Base-by-base conservation (phyloP, 2,888 invertebrate species). In the Biston stratarius region DNA sequence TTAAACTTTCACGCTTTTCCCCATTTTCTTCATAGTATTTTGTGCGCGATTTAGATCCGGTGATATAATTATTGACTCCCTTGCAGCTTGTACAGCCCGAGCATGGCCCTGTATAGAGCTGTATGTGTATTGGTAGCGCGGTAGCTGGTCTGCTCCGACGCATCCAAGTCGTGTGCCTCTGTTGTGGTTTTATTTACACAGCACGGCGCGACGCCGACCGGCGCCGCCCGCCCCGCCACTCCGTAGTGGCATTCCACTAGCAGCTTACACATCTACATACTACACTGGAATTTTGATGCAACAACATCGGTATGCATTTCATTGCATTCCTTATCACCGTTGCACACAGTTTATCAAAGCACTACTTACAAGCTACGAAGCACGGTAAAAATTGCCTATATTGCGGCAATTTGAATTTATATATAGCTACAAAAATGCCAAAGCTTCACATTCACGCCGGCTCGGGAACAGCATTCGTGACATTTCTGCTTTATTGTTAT, bases 141-240 rank as follows among this genome's bases (percentile, higher is more conserved):
- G 45, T n/a, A 45, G 57, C 57, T 15, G 45, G 62, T 60, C 48
- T 48, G 60, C 7, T 34, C 51, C 67, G 79, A 79, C 80, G 84
- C 85, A 86, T 84, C 81, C 76, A 74, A 85, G 77, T 77, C 79
- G 83, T 83, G 83, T 82, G 80, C 82, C 72, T 74, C 79, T 78
- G 82, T 85, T 85, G 87, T 88, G 83, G 81, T 85, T 84, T 84
- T 91, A 90, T 91, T 91, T 91, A 90, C 88, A 85, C 90, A 90
- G 88, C 88, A 84, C 82, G 61, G 34, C 83, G 80, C 77, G 77
- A 71, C 79, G 78, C 74, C 72, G 68, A 71, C 58, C 70, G 64
- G 64, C 74, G 73, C 76, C 72, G 68, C 71, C 62, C 70, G 65
- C 67, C 75, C 76, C 77, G 77, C 81, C 78, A 72, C 78, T 79